Conservation (phyloP, 2,888 invertebrate genomes). For the Amiota mariae region DNA sequence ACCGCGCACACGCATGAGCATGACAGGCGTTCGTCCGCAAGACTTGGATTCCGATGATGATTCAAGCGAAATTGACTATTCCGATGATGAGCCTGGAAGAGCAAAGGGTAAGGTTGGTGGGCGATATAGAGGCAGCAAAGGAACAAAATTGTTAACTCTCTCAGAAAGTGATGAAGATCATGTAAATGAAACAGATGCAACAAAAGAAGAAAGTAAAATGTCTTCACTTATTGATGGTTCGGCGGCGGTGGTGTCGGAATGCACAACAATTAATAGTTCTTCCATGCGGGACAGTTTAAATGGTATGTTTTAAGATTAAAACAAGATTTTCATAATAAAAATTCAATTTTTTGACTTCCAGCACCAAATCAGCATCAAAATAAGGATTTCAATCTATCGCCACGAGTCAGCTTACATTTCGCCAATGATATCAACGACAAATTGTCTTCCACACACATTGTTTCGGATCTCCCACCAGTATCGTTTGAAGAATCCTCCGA, state of each 20-base stretch:
- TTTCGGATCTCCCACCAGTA: slow-evolving; percentile 37
- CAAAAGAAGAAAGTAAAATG: neutral
- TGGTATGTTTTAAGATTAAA: neutral
- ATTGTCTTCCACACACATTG: slow-evolving; percentile 60
- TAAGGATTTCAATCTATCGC: slow-evolving; percentile 26
- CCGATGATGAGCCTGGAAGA: slow-evolving; percentile 40
- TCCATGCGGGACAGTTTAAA: neutral
- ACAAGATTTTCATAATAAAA: neutral
- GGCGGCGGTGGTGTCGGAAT: neutral
- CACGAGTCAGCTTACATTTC: slow-evolving; percentile 63
- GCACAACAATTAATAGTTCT: slow-evolving; percentile 12
- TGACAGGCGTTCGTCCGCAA: slow-evolving; percentile 68
- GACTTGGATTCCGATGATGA: slow-evolving; percentile 60
- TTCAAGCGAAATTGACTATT: slow-evolving; percentile 68
- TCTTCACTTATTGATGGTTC: slow-evolving; percentile 3
- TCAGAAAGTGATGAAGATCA: no score
- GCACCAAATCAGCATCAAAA: neutral
- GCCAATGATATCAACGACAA: slow-evolving; percentile 53
- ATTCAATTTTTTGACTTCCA: neutral
- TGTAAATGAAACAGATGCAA: neutral
- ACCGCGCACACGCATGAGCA: slow-evolving; percentile 71
- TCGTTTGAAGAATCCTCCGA: no score
- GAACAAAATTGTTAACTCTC: no score
- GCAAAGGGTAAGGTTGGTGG: no score
- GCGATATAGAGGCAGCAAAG: no score